Evolutionary conservation across 1,140 invertebrate genomes (phyloP), one percentile per base, ranked within the genome.

Genomic region (Sycophaga agraensis): DNA sequence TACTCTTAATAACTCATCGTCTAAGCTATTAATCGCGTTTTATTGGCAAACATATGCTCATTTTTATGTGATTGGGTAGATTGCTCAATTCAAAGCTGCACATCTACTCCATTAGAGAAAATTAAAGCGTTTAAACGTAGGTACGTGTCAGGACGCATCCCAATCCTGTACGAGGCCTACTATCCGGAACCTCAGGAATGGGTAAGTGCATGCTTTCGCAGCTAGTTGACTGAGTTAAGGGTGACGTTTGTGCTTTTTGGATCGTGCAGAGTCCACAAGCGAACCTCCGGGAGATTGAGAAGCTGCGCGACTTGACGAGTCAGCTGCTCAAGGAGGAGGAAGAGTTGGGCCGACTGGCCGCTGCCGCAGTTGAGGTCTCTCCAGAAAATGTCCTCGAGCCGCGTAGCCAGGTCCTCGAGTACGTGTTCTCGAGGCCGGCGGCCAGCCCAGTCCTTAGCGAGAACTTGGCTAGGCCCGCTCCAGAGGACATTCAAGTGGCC

Each of bases 121-220:
- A n/a, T n/a, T n/a, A n/a, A n/a, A n/a, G n/a, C n/a, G n/a, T n/a
- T n/a, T n/a, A n/a, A n/a, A n/a, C n/a, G n/a, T n/a, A 31, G 28
- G 28, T 31, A 24, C 5, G 43, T 12, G 5, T 12, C 43, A 2
- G 17, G 9, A 1, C 26, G 64, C 28, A 68, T 73, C 4, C 74
- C 74, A 0, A 70, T 76, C 0, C 54, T 74, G 6, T 76, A 76
- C 54, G 72, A 76, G 31, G 73, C 73, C 3, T 75, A 74, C 34
- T 76, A 76, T 31, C 73, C 73, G 2, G 66, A 72, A n/a, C 46
- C 24, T 0, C 34, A 28, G 5, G 4, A 49, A 2, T 50, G 16
- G 60, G 59, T 60, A 11, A 59, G 58, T 51, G n/a, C n/a, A n/a
- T n/a, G n/a, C n/a, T n/a, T n/a, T n/a, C n/a, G n/a, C n/a, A n/a